These are phyloP conservation scores for Asobara japonica DNA, from an alignment of 1,140 invertebrate species.

Conservation along the genomic window DNA sequence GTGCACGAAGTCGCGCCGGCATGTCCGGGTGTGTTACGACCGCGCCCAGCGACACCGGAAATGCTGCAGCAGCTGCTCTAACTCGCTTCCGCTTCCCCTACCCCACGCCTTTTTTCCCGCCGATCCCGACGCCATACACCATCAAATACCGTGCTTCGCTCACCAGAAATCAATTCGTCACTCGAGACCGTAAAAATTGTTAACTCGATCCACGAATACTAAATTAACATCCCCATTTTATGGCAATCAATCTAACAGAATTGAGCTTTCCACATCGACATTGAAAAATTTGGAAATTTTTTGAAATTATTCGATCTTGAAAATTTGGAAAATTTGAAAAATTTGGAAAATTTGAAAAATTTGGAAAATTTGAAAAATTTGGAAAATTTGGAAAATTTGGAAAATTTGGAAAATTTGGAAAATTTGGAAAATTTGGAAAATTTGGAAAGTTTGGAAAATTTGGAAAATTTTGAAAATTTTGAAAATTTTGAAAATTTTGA, in stretches of 20 bases:
- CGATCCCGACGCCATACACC: background rate
- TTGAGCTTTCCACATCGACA: too few species aligned
- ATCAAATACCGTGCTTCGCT: background rate
- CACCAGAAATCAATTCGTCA: constrained; percentile 5
- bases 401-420: too few species aligned
- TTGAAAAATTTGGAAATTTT: too few species aligned
- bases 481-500: too few species aligned
- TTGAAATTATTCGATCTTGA: too few species aligned
- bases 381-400: too few species aligned
- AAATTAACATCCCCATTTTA: background rate
- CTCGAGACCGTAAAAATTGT: background rate
- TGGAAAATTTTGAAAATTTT: too few species aligned
- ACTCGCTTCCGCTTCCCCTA: background rate
- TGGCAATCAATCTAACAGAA: background rate
- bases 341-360: too few species aligned
- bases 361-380: too few species aligned
- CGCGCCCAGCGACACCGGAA: constrained; percentile 22
- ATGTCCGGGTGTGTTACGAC: constrained; percentile 32
- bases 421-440: too few species aligned
- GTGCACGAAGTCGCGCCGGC: constrained; percentile 13
- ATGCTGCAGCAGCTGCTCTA: constrained; percentile 22
- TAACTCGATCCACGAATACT: background rate
- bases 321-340: too few species aligned
- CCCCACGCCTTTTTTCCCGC: background rate
- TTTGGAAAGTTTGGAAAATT: too few species aligned